Percentiles rank a stretch among this genome's conserved stretches.
phyloP scores from a whole-genome alignment of 2,113 vertebrate species.

The Delphinus delphis region DNA sequence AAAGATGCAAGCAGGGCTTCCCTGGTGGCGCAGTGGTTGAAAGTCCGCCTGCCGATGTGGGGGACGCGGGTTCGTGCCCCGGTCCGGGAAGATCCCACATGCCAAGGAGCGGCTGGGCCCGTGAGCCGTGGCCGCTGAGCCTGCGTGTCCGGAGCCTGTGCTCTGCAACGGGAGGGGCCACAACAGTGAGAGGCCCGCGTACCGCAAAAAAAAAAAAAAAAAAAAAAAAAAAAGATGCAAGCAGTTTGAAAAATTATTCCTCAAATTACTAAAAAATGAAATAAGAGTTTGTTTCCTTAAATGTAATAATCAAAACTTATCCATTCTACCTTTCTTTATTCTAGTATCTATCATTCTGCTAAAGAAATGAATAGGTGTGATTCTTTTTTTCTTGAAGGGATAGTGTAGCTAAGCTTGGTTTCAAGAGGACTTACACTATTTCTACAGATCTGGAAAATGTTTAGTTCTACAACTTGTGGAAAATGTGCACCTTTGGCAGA shows the following conservation, averaged over 20 bases:
- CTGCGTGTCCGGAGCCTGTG: too few species aligned
- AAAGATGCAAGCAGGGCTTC: neutral
- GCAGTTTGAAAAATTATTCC: neutral
- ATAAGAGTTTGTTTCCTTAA: neutral
- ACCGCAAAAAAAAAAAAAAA: neutral
- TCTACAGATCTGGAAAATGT: neutral
- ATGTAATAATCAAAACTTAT: neutral
- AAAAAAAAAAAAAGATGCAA: neutral
- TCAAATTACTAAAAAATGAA: neutral
- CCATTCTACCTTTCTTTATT: neutral
- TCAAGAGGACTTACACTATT: neutral
- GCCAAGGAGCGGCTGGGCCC: too few species aligned
- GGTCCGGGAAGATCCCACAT: too few species aligned
- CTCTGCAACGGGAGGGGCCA: too few species aligned
- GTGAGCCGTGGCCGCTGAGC: too few species aligned
- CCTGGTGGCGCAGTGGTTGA: too few species aligned
- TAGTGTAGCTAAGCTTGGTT: neutral
- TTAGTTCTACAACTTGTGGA: neutral
- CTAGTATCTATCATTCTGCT: neutral
- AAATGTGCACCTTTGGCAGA: constrained; percentile 48
- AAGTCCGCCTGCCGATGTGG: too few species aligned
- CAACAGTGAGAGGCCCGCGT: too few species aligned
- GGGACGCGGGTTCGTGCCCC: too few species aligned
- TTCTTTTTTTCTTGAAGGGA: neutral
- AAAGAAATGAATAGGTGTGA: neutral